These are phyloP conservation scores for Sylvia atricapilla DNA, from an alignment of 2,113 vertebrate species.

Conservation along the genomic window DNA sequence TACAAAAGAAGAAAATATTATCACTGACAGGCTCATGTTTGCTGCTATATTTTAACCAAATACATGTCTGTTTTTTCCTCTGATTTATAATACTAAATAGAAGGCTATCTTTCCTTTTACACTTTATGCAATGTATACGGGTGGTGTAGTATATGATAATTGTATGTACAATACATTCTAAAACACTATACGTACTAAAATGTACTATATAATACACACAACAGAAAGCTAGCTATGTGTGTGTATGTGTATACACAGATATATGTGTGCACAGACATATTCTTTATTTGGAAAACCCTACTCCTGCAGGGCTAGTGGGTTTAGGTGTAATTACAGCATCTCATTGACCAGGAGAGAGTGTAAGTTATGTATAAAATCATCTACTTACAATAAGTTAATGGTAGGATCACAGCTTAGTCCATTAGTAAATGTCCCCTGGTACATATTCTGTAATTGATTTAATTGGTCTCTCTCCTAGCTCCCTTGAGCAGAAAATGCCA, in stretches of 20 bases:
- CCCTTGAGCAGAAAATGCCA: not conserved
- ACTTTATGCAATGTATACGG: not conserved
- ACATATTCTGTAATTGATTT: not conserved
- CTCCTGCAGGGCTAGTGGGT: not conserved
- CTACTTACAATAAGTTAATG: not conserved
- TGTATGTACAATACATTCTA: not conserved
- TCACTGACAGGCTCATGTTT: not conserved
- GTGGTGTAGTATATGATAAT: not conserved
- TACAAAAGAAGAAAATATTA: not conserved
- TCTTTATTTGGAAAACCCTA: not conserved
- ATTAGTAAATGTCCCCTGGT: not conserved
- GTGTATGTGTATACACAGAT: fast-evolving
- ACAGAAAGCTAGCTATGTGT: not conserved
- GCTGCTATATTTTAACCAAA: not conserved
- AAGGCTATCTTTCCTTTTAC: not conserved
- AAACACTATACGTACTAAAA: not conserved
- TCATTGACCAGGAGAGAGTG: not conserved
- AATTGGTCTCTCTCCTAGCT: not conserved
- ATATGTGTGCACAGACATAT: too few species aligned
- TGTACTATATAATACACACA: not conserved
- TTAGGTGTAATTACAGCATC: not conserved
- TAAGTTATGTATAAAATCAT: not conserved
- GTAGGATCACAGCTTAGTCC: not conserved
- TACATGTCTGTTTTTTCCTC: fast-evolving
- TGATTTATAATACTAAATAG: not conserved